phyloP scores from a whole-genome alignment of 2,888 invertebrate genomes.

The Drosophila recens region DNA sequence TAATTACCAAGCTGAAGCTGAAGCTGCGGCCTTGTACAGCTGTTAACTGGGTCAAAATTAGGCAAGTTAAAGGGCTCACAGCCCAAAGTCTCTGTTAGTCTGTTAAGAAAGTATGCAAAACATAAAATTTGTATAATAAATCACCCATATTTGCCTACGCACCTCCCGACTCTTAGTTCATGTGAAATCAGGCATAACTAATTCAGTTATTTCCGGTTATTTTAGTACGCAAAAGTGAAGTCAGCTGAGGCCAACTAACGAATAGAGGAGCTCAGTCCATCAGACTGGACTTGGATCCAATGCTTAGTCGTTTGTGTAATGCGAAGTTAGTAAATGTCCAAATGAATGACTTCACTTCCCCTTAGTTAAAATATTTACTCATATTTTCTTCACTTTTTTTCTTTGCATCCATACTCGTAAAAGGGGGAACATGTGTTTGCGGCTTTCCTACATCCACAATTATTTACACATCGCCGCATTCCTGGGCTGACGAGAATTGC shows the following conservation, averaged over 20 bases:
- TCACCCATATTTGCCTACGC: slow-evolving; percentile 24
- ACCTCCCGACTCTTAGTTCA: neutral
- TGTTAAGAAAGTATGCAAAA: slow-evolving; percentile 36
- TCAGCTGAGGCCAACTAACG: slow-evolving; percentile 42
- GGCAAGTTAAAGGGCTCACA: slow-evolving; percentile 19
- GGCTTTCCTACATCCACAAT: slow-evolving; percentile 57
- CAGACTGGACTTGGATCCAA: slow-evolving; percentile 31
- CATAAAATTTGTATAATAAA: slow-evolving; percentile 35
- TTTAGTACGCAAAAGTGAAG: slow-evolving; percentile 73
- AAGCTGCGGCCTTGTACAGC: slow-evolving; percentile 25
- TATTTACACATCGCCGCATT: slow-evolving; percentile 71
- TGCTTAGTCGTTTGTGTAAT: slow-evolving; percentile 76
- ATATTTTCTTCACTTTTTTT: slow-evolving; percentile 43
- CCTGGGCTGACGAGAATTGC: slow-evolving; percentile 9
- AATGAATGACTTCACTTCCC: slow-evolving; percentile 78
- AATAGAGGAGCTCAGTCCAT: slow-evolving; percentile 9
- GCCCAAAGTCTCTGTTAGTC: neutral
- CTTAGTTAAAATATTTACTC: slow-evolving; percentile 78
- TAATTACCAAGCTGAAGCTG: slow-evolving; percentile 47
- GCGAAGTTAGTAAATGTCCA: slow-evolving; percentile 77
- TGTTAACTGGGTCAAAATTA: slow-evolving; percentile 43
- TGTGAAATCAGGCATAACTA: slow-evolving; percentile 76
- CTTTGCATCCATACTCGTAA: slow-evolving; percentile 13
- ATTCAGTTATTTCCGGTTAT: slow-evolving; percentile 78
- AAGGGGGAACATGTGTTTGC: slow-evolving; percentile 68